phyloP scores from a whole-genome alignment of 2,888 invertebrate genomes.

The Cylloceria caligata region DNA sequence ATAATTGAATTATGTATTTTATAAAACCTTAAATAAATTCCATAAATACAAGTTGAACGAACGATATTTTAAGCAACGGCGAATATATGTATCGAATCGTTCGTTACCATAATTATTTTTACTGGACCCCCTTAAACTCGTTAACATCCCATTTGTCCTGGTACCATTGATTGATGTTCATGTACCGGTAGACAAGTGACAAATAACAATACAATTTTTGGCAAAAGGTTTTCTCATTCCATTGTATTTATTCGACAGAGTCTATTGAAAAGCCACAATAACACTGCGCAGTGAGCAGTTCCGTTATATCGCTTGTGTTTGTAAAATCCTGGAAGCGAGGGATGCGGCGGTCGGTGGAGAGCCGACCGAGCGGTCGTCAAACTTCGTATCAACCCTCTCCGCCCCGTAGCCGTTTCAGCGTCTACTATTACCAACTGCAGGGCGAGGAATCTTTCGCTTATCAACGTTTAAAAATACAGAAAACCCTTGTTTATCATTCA shows the following conservation, averaged over 20 bases:
- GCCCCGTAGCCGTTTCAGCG: not conserved
- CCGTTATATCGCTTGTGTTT: conserved; percentile 5
- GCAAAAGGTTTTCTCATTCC: not conserved
- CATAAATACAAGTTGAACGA: not conserved
- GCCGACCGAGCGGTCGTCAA: conserved; percentile 42
- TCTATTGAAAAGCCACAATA: conserved; percentile 3
- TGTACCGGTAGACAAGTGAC: conserved; percentile 1
- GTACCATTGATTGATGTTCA: no score
- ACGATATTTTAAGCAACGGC: not conserved
- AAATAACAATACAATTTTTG: conserved; percentile 4
- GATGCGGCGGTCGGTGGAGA: conserved; percentile 48
- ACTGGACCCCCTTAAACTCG: not conserved
- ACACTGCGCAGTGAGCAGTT: not conserved
- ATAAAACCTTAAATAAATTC: not conserved
- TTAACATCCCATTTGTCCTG: not conserved
- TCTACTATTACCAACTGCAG: conserved; percentile 39
- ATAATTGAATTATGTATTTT: no score
- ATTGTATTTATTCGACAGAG: not conserved
- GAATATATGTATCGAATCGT: not conserved
- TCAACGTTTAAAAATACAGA: conserved; percentile 26
- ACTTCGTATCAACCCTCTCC: not conserved
- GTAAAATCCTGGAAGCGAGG: conserved; percentile 22
- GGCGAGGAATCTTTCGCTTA: conserved; percentile 7
- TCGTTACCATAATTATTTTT: not conserved
- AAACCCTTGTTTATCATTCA: not conserved